Conservation (phyloP, 2,113 vertebrate genomes). For the Ranitomeya variabilis region DNA sequence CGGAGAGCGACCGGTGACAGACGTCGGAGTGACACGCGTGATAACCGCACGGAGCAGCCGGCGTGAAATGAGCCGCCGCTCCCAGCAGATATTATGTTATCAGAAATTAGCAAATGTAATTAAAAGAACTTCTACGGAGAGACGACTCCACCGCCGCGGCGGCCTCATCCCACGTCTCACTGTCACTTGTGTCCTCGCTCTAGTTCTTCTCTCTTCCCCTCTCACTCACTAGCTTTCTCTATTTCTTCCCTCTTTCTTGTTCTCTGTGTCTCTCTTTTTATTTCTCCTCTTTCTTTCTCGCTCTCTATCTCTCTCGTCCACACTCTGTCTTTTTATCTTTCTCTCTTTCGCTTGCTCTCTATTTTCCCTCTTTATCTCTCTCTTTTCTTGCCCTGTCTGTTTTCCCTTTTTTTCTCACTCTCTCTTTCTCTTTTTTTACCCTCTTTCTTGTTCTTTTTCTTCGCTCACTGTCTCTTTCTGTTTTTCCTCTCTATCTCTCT, state of each 20-base stretch:
- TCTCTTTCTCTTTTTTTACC: too few relatives aligned
- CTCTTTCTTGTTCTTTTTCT: too few relatives aligned
- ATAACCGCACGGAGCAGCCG: constrained; percentile 74
- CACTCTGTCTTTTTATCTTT: background rate
- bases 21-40: constrained; percentile 67
- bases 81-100: constrained; percentile 83
- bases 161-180: background rate
- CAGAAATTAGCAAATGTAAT: constrained; percentile 87
- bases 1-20: constrained; percentile 55
- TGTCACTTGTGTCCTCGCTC: background rate
- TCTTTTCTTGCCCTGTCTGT: constrained; percentile 23
- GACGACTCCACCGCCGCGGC: too few relatives aligned
- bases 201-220: too few relatives aligned
- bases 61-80: constrained; percentile 84
- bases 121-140: constrained; percentile 65
- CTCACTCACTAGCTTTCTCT: background rate
- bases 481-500: too few relatives aligned
- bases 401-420: background rate
- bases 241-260: background rate
- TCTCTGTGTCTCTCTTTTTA: background rate
- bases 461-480: too few relatives aligned
- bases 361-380: too few relatives aligned
- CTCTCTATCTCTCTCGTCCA: background rate
- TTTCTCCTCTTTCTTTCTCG: background rate
- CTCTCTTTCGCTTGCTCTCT: background rate